Evolutionary conservation across 1,140 invertebrate species (phyloP), one percentile per base, ranked within the genome.

Genomic region (Pantala flavescens): DNA sequence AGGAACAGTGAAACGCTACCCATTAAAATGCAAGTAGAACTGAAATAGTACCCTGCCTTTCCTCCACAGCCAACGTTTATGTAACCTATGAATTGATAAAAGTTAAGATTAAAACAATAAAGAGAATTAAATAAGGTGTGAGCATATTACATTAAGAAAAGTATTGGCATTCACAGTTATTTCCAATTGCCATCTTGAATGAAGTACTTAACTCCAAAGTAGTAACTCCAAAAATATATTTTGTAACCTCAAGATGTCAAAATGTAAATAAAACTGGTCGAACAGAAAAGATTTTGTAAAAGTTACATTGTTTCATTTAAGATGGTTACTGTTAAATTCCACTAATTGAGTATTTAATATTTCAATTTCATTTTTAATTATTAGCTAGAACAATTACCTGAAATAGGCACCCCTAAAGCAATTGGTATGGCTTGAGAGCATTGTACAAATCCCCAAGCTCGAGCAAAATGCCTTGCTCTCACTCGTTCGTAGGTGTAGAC

Each of bases 381-480:
- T 36, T 36, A 36, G 28, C 3, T 63, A 21, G 12, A 63, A 16
- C 49, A 63, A 19, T 72, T 84, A 94, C 93, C 90, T 81, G 93
- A 90, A 73, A 94, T 88, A n/a, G 93, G 92, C 24, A 95, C 90
- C 43, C 93, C 93, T 71, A 94, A 87, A 1, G 92, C 88, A n/a
- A 93, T 90, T 12, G 93, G 92, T 79, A 95, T 88, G 0, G 91
- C 90, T 80, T 95, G 93, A 5, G 91, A 92, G 79, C 90, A 94
- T 81, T 94, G 93, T n/a, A 95, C 90, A 81, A 93, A 95, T 71
- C 92, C 91, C 93, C 93, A 96, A 0, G 93, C 93, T 74, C 92
- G 85, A 0, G 93, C 91, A 82, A 95, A 95, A 81, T 95, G 92
- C 75, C 92, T 86, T 0, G 92, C 92, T 55, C 92, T 84, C 11